Evolutionary conservation across 2,888 invertebrate genomes (phyloP).

Genomic region (Drosophila phalerata): DNA sequence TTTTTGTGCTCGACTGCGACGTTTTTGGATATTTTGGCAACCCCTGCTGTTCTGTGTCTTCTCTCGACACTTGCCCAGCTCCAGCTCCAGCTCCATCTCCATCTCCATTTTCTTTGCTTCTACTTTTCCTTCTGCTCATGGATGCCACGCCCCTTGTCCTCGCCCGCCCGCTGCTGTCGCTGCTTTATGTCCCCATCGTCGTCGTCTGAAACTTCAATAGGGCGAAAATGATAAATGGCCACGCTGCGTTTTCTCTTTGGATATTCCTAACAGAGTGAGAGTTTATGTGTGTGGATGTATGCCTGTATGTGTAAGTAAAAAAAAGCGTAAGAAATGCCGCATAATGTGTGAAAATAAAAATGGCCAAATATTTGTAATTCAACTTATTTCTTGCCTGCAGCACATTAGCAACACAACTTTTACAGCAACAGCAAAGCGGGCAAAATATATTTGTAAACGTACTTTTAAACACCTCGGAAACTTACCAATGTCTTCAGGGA

Average conservation of each 20-base stretch:
- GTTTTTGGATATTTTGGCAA: slow-evolving; percentile 69
- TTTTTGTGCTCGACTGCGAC: slow-evolving; percentile 64
- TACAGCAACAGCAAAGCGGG: neutral
- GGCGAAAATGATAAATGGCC: slow-evolving; percentile 80
- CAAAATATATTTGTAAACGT: neutral
- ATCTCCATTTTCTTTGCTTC: too few relatives aligned
- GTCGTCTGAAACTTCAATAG: slow-evolving; percentile 76
- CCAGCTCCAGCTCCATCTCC: slow-evolving; percentile 55
- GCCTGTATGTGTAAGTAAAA: slow-evolving; percentile 16
- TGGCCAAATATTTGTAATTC: slow-evolving; percentile 62
- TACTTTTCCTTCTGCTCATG: slow-evolving; percentile 11
- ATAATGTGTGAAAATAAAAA: slow-evolving; percentile 75
- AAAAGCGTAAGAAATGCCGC: slow-evolving; percentile 31
- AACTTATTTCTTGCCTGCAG: slow-evolving; percentile 39
- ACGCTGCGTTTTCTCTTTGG: slow-evolving; percentile 64
- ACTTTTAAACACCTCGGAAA: neutral
- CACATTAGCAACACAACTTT: slow-evolving; percentile 56
- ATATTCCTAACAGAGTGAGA: slow-evolving; percentile 15
- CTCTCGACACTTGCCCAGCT: slow-evolving; percentile 45
- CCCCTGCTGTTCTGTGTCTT: slow-evolving; percentile 79
- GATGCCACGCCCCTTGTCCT: slow-evolving; percentile 32
- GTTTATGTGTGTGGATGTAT: neutral
- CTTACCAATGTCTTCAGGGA: neutral
- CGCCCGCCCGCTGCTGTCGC: slow-evolving; percentile 61
- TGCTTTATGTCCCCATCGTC: slow-evolving; percentile 68